Conservation (phyloP, 1,140 invertebrate species). For the Lordiphosa mommai region DNA sequence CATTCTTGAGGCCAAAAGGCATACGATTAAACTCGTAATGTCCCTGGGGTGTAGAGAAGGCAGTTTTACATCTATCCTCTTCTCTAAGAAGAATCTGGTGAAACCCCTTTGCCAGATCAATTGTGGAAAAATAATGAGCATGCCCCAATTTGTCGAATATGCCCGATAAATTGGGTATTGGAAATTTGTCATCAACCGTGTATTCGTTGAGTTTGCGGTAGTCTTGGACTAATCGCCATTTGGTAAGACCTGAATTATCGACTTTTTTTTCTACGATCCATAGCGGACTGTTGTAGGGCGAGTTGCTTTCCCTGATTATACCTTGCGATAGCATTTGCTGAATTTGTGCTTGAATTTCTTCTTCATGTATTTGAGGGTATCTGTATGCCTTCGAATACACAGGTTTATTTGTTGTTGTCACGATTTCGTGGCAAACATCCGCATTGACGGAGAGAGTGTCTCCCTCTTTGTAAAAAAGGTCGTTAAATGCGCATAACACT, state of each 20-base stretch:
- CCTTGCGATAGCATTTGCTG: no score
- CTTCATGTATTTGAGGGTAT: no score
- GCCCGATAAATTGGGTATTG: slow-evolving; percentile 9
- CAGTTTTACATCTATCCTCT: slow-evolving; percentile 31
- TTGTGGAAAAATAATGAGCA: slow-evolving; percentile 13
- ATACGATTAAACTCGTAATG: slow-evolving; percentile 17
- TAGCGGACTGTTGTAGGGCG: no score
- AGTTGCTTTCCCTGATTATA: no score
- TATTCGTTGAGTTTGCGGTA: slow-evolving; percentile 9
- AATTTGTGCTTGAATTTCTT: no score
- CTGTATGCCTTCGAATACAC: no score
- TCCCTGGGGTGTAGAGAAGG: slow-evolving; percentile 31
- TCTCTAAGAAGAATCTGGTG: slow-evolving; percentile 38
- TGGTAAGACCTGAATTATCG: slow-evolving; percentile 2
- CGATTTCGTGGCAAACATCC: no score
- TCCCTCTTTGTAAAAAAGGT: no score
- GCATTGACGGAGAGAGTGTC: no score
- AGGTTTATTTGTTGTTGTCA: no score
- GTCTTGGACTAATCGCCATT: slow-evolving; percentile 15
- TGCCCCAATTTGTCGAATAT: slow-evolving; percentile 13
- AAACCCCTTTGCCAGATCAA: slow-evolving; percentile 37
- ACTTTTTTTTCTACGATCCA: background rate
- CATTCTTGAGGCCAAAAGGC: slow-evolving; percentile 27
- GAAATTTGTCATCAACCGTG: slow-evolving; percentile 20
- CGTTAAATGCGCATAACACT: no score